Evolutionary conservation across 2,797 vertebrate species (phyloP), one percentile per base, ranked within the genome.

Genomic region (Neosalanx taihuensis): DNA sequence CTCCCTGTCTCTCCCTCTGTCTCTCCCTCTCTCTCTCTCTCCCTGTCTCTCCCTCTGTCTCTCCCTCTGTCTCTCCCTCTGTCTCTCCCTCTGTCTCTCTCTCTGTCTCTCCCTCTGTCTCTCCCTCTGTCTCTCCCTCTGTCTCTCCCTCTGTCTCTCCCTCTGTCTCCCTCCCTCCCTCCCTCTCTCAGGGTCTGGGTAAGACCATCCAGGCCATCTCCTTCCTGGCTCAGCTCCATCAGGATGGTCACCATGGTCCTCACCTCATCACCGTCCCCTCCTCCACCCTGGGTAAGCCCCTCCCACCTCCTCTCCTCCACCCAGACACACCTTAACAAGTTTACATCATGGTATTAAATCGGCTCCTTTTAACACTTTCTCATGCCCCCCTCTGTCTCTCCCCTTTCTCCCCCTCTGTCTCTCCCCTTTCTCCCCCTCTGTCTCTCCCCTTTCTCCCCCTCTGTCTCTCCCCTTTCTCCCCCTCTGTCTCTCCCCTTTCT

Each of bases 201-300:
- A 99, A 99, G 93, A 99, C 97, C 41, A 96, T 99, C 86, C 97
- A 99, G 91, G 95, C 97, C 49, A 98, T 99, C 85, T 91, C 96
- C 1, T 98, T 99, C 88, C 89, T 99, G 77, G 95, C 95, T 62
- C 91, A 96, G 76, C 92, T 99, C 13, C 94, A 94, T 71, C 83
- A 97, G 87, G 89, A 92, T 62, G 96, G 95, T 72, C 89, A 92
- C 70, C 86, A 71, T 37, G 98, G 96, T 69, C 98, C 97, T 77
- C 96, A 99, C 87, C 91, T 99, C 83, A 95, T 99, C 77, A 93
- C 91, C 75, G 97, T 97, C 76, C 97, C 98, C 0, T 90, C 96
- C n/a, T 99, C 98, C 72, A 99, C 96, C 0, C 82, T 99, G 76
- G 97, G 97, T 99, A 92, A 90, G 51, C 51, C 10, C 1, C 49